Evolutionary conservation across 2,797 vertebrate species (phyloP).

Genomic region (Hemibagrus guttatus): DNA sequence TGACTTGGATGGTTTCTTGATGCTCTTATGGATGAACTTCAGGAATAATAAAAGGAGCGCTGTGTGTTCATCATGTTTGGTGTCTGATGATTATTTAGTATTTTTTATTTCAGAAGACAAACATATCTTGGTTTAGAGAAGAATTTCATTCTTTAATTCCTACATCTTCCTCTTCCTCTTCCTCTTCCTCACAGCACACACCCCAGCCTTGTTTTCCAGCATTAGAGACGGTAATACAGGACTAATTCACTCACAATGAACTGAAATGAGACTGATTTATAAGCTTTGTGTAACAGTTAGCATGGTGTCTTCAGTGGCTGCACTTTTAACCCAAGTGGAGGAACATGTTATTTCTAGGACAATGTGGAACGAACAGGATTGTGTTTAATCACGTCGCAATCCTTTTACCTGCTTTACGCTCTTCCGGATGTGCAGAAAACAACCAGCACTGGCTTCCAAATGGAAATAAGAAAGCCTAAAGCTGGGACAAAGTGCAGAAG

Average conservation of each 20-base stretch:
- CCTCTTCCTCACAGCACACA: neutral
- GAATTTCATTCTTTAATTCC: neutral
- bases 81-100: neutral
- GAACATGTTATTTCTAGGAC: neutral
- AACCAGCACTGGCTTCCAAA: neutral
- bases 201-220: neutral
- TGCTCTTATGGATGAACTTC: neutral
- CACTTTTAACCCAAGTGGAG: neutral
- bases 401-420: conserved; percentile 34
- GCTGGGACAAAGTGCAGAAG: neutral
- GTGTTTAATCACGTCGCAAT: conserved; percentile 17
- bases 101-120: neutral
- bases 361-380: conserved; percentile 44
- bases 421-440: conserved; percentile 1
- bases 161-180: neutral
- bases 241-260: conserved; percentile 1
- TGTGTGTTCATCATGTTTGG: neutral
- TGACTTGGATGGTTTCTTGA: too few relatives aligned
- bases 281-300: neutral
- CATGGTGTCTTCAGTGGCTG: neutral
- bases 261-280: neutral
- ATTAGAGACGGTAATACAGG: neutral
- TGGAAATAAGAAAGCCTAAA: neutral
- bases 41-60: neutral
- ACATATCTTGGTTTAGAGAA: neutral